Conservation (phyloP, 64 coral and sea anemone genomes). For the Montipora sp. region DNA sequence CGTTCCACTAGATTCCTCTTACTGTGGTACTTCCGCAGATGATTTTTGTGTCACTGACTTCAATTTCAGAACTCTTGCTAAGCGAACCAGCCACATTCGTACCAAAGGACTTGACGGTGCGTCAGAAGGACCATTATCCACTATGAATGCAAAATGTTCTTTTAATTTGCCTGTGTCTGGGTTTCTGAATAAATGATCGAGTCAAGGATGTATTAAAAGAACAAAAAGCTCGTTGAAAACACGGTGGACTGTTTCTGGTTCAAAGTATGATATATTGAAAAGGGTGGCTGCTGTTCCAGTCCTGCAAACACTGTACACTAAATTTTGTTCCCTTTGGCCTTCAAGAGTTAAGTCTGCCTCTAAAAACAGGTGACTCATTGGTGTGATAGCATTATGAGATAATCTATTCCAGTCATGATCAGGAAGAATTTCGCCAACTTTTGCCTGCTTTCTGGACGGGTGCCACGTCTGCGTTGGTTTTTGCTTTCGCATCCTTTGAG, state of each 20-base stretch:
- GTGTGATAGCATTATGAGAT: background rate
- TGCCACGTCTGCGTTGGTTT: background rate
- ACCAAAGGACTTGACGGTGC: slow-evolving; percentile 55
- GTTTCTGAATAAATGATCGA: slow-evolving; percentile 58
- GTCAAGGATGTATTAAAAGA: slow-evolving; percentile 33
- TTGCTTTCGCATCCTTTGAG: background rate
- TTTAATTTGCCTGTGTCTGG: slow-evolving; percentile 41
- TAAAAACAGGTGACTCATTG: slow-evolving; percentile 50
- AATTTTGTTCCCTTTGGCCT: background rate
- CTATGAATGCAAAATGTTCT: slow-evolving; percentile 70
- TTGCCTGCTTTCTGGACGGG: background rate
- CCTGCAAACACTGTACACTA: slow-evolving; percentile 11
- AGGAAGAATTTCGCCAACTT: background rate
- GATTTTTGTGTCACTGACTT: slow-evolving; percentile 38
- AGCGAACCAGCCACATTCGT: slow-evolving; percentile 54
- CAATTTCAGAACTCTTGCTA: slow-evolving; percentile 14
- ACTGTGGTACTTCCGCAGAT: background rate
- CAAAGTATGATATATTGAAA: slow-evolving; percentile 29
- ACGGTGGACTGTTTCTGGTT: slow-evolving; percentile 53
- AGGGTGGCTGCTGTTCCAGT: slow-evolving; percentile 44
- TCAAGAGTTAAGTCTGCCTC: slow-evolving; percentile 44
- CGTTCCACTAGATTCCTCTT: slow-evolving; percentile 53
- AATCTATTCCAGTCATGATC: background rate
- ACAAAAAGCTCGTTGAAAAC: slow-evolving; percentile 56
- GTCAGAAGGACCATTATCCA: slow-evolving; percentile 64